phyloP scores from a whole-genome alignment of 2,797 vertebrate species.

The Alcedo atthis region DNA sequence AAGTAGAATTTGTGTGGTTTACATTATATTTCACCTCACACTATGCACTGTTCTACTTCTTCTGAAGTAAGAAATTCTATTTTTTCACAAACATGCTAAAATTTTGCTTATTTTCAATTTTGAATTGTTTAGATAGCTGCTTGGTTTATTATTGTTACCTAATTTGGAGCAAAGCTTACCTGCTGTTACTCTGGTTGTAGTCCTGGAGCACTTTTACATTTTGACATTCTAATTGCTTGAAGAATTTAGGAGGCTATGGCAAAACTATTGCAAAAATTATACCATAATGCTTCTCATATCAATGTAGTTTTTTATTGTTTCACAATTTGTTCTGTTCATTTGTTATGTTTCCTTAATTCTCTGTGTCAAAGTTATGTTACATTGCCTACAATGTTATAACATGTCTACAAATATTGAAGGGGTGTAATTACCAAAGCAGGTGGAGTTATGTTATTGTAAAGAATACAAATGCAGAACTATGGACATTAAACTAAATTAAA shows the following conservation, averaged over 20 bases:
- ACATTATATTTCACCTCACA: not conserved
- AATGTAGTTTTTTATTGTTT: not conserved
- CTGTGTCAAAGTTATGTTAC: not conserved
- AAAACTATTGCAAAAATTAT: slow-evolving; percentile 6
- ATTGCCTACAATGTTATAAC: not conserved
- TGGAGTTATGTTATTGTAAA: not conserved
- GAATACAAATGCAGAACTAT: not conserved
- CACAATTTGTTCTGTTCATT: not conserved
- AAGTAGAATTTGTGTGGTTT: not conserved
- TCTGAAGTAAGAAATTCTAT: not conserved
- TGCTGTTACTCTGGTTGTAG: not conserved
- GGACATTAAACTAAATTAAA: not conserved
- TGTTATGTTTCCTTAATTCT: not conserved
- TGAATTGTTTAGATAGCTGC: not conserved
- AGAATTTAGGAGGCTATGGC: not conserved
- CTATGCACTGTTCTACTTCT: not conserved
- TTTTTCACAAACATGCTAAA: not conserved
- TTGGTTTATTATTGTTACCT: not conserved
- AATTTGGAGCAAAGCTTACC: not conserved
- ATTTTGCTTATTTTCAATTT: not conserved
- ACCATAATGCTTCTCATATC: not conserved
- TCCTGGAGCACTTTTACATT: not conserved
- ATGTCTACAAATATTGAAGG: not conserved
- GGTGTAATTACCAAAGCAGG: not conserved
- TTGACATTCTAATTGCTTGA: not conserved